Base-by-base conservation (phyloP, 2,888 invertebrate species). In the Romanomermis culicivorax region DNA sequence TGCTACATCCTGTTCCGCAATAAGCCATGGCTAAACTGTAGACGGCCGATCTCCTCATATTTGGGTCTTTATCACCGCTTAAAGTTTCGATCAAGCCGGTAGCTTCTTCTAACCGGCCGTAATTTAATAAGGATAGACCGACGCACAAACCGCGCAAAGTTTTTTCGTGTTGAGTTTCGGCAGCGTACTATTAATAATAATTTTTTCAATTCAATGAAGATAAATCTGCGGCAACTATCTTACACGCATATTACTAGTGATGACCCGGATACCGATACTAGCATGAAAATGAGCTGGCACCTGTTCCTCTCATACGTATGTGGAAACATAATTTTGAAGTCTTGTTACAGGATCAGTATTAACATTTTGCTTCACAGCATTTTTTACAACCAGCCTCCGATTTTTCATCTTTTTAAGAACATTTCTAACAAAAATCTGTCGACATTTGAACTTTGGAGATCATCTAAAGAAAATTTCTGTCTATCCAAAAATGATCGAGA, bases 101-200 rank as follows among this genome's bases (percentile, higher is more conserved):
- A 11, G 93, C 93, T 70, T 93, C 91, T 69, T 97, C 95, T 59
- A 93, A 76, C 24, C 89, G 79, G 11, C 93, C 93, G 69, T 89
- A 95, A 87, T 91, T 91, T 1, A 87, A 86, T 60, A 95, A 79
- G 0, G 93, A 80, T 60, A 97, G 89, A 57, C 95, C 97, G 3
- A 95, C 85, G 20, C 95, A 91, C 58, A 99, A 75, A 30, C 97
- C 97, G 47, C 97, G 80, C 56, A 95, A 76, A 66, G 97, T 97
- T 73, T 97, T 97, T 70, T 99, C 97, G 69, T 99, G 97, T 69
- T 88, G 87, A 47, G 89, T 89, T 69, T 91, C 89, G 71, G 85
- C 84, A 20, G 87, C 87, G 71, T 86, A 87, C 78, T 80, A 71
- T 48, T 62, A 57, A 42, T 20, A 24, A 23, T 7, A 51, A 25